Base-by-base conservation (phyloP, 2,113 vertebrate species). In the Indicator indicator region DNA sequence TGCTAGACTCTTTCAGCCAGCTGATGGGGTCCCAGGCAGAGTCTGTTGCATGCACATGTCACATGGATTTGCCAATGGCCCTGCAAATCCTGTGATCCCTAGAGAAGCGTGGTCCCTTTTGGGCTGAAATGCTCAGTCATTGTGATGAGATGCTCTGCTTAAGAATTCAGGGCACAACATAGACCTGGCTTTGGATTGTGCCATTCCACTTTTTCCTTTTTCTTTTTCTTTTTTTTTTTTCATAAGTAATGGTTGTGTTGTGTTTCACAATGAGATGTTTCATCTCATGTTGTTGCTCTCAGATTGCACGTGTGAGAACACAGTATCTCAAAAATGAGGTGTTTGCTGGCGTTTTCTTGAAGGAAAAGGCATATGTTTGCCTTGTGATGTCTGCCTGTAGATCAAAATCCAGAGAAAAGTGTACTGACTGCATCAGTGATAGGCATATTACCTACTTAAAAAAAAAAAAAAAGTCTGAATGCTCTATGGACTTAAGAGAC, bases 301-400 rank as follows among this genome's bases (percentile, higher is more conserved):
- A 90, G 92, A 95, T 83, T 48, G 80, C 88, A 86, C 4, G 4
- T 95, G 93, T 94, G 91, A 95, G 91, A 95, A 94, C 76, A 76
- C 88, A 95, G 76, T 77, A 84, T 93, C 93, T 88, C 50, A 0
- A 84, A 94, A 93, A 93, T 59, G 67, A 86, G 0, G 58, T 82
- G 91, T 78, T 90, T 93, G 92, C 86, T 84, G 90, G 70, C 92
- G 82, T 67, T 93, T 83, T 62, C 55, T 94, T 88, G 92, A 89
- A 74, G 64, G 59, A 81, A 86, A 89, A 96, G 90, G 77, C 95
- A 95, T 94, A 90, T 93, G 90, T 75, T 96, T 94, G 70, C 90
- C 73, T 94, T 90, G 73, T 94, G 77, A 27, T 88, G 67, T 59
- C 59, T 64, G 78, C 67, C 30, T 87, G 62, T 88, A 76, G 54